Percentiles rank a stretch among this genome's conserved stretches.
Evolutionary conservation across 2,888 invertebrate species (phyloP).

Genomic region (Balanococcus diminutus): DNA sequence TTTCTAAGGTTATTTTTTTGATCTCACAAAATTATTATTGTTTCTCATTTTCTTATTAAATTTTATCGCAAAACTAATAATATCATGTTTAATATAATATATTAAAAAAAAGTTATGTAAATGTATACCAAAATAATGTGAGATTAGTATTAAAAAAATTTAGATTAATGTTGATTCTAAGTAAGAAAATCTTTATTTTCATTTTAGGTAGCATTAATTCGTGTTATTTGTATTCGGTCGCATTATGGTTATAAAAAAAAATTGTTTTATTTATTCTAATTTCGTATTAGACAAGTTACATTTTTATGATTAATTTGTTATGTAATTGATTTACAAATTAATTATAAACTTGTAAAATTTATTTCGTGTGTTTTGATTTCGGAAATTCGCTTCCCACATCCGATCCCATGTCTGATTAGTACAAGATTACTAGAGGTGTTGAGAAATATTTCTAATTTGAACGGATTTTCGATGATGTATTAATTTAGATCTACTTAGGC

Average conservation of each 20-base stretch:
- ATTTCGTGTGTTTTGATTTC: not conserved
- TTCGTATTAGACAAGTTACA: slow-evolving; percentile 17
- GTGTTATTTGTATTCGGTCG: slow-evolving; percentile 34
- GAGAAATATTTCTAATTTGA: no score
- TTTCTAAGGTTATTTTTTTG: slow-evolving; percentile 3
- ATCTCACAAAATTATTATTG: slow-evolving; percentile 24
- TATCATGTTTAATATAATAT: slow-evolving; percentile 29
- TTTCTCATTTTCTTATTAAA: not conserved
- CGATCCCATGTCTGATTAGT: no score
- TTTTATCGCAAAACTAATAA: not conserved
- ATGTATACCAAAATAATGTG: slow-evolving; percentile 35
- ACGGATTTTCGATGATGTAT: no score
- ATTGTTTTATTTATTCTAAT: slow-evolving; percentile 30
- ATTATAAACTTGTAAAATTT: slow-evolving; percentile 8
- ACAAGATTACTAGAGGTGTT: no score
- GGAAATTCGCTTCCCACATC: no score
- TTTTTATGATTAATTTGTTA: slow-evolving; percentile 27
- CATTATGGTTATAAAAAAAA: slow-evolving; percentile 9
- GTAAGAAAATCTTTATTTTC: not conserved
- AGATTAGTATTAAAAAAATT: slow-evolving; percentile 12
- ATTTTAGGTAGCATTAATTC: not conserved
- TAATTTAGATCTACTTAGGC: no score
- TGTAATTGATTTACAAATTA: slow-evolving; percentile 19
- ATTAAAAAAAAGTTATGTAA: slow-evolving; percentile 6
- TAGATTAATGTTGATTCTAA: not conserved